Base-by-base conservation (phyloP, 2,797 vertebrate species). In the Characodon lateralis region DNA sequence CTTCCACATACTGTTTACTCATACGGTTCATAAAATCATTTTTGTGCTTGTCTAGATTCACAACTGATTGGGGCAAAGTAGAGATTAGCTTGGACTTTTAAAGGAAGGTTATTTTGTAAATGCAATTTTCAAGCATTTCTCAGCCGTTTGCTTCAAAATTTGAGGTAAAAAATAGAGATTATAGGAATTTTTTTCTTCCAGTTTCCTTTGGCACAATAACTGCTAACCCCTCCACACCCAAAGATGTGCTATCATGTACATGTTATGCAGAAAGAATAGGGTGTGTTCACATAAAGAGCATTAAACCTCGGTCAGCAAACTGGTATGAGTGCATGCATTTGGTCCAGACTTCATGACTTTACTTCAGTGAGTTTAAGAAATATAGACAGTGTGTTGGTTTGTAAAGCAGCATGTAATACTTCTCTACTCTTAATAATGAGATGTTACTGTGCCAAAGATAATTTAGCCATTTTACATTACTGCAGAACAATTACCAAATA, bases 131-230 rank as follows among this genome's bases (percentile, higher is more conserved):
- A 28, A 31, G 71, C 31, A 58, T 58, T 16, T 59, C 35, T 35
- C 59, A 82, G 55, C 24, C 50, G 76, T 77, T 86, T 70, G n/a
- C 43, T 46, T 46, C 10, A 24, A 69, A 41, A 48, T 69, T 26
- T 69, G 66, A 69, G 43, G 66, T 48, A 69, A 48, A 28, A 73
- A 56, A 74, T 58, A 48, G 53, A 56, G n/a, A 63, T 81, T 83
- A 88, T 87, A 92, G 83, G 78, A 90, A 80, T 85, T 86, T 84
- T 66, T 43, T 65, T 88, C 10, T 5, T 22, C 53, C 80, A 83
- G 82, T 86, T 91, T 94, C 91, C 95, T 96, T 96, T 96, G 95
- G 94, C 95, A 96, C 92, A 90, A 93, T 78, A 93, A 89, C 90
- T 89, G 59, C 82, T 82, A 80, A 85, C 84, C 83, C 13, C 10